Percentiles rank a stretch among this genome's conserved stretches.
These are phyloP conservation scores for Coenonympha glycerion DNA, from an alignment of 2,888 invertebrate genomes.

Conservation along the genomic window DNA sequence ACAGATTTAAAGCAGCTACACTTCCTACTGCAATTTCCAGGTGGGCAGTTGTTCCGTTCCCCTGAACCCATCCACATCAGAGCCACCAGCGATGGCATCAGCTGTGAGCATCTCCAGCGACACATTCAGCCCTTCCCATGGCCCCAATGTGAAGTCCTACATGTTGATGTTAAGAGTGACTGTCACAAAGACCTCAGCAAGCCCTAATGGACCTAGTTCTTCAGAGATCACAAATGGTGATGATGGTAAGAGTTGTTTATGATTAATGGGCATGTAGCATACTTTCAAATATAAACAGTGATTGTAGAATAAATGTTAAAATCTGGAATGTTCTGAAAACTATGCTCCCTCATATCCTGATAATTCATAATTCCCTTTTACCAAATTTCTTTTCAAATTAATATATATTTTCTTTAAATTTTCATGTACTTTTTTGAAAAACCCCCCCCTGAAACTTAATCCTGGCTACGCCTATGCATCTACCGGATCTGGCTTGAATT, in stretches of 20 bases:
- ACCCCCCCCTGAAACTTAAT: too few species aligned
- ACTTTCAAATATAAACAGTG: constrained; percentile 79
- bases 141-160: constrained; percentile 87
- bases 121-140: constrained; percentile 85
- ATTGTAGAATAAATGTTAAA: constrained; percentile 33
- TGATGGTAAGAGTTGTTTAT: constrained; percentile 47
- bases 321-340: too few species aligned
- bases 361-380: too few species aligned
- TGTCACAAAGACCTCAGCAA: constrained; percentile 48
- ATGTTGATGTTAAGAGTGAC: constrained; percentile 85
- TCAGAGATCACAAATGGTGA: constrained; percentile 72
- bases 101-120: constrained; percentile 91
- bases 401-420: too few species aligned
- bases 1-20: too few species aligned
- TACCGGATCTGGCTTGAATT: too few species aligned
- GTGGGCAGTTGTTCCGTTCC: constrained; percentile 84
- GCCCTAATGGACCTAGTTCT: constrained; percentile 48
- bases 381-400: too few species aligned
- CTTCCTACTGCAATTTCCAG: constrained; percentile 38
- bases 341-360: too few species aligned
- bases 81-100: constrained; percentile 81
- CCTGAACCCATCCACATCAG: constrained; percentile 80
- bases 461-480: too few species aligned
- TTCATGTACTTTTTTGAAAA: too few species aligned
- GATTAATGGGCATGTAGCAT: constrained; percentile 83